Evolutionary conservation across 2,797 vertebrate genomes (phyloP).

Genomic region (Hippopotamyrus pictus): DNA sequence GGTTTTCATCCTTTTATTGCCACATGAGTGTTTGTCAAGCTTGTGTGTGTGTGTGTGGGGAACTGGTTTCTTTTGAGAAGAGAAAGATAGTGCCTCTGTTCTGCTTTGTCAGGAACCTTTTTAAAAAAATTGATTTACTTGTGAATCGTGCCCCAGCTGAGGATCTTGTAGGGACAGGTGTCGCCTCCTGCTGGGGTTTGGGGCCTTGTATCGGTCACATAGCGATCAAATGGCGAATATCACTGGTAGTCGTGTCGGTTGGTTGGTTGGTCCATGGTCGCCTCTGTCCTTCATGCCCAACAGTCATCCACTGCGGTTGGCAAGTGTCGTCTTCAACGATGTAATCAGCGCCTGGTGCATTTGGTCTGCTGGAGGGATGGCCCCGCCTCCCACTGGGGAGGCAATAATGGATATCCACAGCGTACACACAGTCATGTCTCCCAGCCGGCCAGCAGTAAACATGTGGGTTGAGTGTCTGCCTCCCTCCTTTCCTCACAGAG

Average conservation of each 20-base stretch:
- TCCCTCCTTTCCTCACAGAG: background rate
- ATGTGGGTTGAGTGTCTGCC: constrained; percentile 37
- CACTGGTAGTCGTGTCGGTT: background rate
- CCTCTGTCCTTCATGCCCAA: background rate
- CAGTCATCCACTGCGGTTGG: background rate
- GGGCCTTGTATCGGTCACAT: background rate
- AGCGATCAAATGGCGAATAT: background rate
- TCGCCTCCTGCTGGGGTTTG: background rate
- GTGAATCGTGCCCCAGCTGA: background rate
- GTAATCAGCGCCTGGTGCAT: background rate
- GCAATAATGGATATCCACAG: background rate
- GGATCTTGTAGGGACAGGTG: background rate
- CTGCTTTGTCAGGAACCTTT: background rate
- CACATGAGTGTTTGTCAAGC: background rate
- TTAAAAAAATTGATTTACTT: background rate
- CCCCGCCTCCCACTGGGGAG: background rate
- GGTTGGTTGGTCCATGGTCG: background rate
- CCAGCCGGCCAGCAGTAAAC: constrained; percentile 25
- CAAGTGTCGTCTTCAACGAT: background rate
- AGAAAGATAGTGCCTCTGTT: background rate
- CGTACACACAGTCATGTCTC: background rate
- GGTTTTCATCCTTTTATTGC: background rate
- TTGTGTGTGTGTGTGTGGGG: background rate
- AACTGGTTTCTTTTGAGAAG: background rate
- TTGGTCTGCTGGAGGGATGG: background rate